Base-by-base conservation (phyloP, 2,113 vertebrate species). In the Lycocorax pyrrhopterus region DNA sequence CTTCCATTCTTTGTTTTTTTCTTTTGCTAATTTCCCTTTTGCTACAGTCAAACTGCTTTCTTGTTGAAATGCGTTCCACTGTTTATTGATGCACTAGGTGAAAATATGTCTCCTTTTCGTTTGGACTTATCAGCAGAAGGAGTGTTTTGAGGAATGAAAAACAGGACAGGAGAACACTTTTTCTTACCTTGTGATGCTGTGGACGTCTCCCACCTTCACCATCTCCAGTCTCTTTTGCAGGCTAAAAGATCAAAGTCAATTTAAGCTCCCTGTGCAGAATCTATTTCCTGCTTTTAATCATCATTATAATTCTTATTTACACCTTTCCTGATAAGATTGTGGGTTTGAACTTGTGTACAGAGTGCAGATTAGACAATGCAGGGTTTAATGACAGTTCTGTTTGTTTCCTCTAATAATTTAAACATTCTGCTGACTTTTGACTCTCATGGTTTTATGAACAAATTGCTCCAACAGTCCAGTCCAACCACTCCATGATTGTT, bases 401-500 rank as follows among this genome's bases (percentile, higher is more conserved):
- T 75, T 85, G 5, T 88, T 78, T 71, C 20, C 6, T 62, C 8
- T 53, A 84, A 67, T 67, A 60, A 30, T 78, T 52, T 46, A 62
- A 74, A 30, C 4, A 26, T 58, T 75, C 11, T n/a, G 1, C 55
- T 67, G 32, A 51, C 13, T 74, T 89, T 71, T 82, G 7, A n/a
- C 27, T 64, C 19, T 47, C 13, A 21, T 1, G 0, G 6, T 67
- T 87, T 75, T 58, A 81, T 30, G 18, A 82, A 51, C 3, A 30
- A 25, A 51, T 63, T 68, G 19, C 21, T 64, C 35, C 30, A 59
- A 32, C 8, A 30, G 18, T 59, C 22, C 39, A 41, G 16, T 33
- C 52, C 52, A 55, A 55, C 20, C 30, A 32, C 37, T 67, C 32
- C 4, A 2, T 0, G 0, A 2, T 43, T n/a, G 5, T 20, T 79